Evolutionary conservation across 2,113 vertebrate genomes (phyloP).

Genomic region (Corythornis madagascariensis): DNA sequence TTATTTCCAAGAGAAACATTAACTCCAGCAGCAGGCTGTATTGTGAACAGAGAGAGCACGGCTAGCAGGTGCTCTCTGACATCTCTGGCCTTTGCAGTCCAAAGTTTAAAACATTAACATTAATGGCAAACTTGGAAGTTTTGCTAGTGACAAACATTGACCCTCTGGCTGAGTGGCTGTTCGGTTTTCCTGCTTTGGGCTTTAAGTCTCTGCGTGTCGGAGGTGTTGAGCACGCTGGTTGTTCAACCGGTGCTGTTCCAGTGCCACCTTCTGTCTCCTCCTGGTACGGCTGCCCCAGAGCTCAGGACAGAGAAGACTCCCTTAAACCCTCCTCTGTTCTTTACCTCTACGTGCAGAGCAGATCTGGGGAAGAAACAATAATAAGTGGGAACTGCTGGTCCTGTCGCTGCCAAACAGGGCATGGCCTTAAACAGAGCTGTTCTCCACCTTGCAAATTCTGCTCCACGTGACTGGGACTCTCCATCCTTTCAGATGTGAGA

Average conservation of each 20-base stretch:
- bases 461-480: not conserved
- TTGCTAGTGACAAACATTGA: not conserved
- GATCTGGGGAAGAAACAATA: not conserved
- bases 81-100: not conserved
- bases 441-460: not conserved
- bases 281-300: not conserved
- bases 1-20: not conserved
- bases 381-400: not conserved
- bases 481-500: not conserved
- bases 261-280: not conserved
- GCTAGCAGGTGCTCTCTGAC: not conserved
- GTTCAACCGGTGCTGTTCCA: not conserved
- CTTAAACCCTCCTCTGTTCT: not conserved
- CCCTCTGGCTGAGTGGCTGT: not conserved
- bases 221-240: not conserved
- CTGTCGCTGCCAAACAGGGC: not conserved
- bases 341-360: not conserved
- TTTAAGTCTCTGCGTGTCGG: no score
- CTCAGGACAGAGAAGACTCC: not conserved
- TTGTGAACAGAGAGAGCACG: not conserved
- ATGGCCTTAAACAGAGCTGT: not conserved
- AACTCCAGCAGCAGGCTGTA: not conserved
- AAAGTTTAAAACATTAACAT: not conserved
- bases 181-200: not conserved
- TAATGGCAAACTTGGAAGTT: not conserved